These are phyloP conservation scores for Nixonia krombeini DNA, from an alignment of 1,140 invertebrate species.

Conservation along the genomic window DNA sequence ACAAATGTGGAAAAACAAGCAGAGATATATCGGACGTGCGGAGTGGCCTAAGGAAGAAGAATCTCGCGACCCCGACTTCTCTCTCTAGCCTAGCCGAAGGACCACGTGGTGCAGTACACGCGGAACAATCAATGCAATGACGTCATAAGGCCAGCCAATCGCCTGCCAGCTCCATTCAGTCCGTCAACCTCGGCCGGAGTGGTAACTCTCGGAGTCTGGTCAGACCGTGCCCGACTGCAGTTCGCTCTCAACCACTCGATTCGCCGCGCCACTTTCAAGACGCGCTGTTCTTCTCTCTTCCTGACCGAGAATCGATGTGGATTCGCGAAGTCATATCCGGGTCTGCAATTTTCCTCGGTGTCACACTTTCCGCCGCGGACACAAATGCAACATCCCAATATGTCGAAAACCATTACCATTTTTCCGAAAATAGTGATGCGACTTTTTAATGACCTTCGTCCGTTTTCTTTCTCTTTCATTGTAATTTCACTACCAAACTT, in stretches of 20 bases:
- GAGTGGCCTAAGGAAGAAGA: background rate
- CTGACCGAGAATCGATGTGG: background rate
- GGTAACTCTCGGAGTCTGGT: constrained; percentile 56
- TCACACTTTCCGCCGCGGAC: too few species aligned
- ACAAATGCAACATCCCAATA: too few species aligned
- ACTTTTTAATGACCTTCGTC: too few species aligned
- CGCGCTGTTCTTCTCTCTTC: constrained; percentile 12
- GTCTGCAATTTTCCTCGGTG: too few species aligned
- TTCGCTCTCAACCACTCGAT: constrained; percentile 67
- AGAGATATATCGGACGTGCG: too few species aligned
- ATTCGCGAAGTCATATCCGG: too few species aligned
- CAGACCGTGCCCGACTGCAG: constrained; percentile 69
- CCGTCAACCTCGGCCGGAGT: constrained; percentile 53
- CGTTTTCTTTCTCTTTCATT: too few species aligned
- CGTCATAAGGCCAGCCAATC: constrained; percentile 67
- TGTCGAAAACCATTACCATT: too few species aligned
- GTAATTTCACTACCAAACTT: too few species aligned
- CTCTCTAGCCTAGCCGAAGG: constrained; percentile 10
- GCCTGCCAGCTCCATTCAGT: constrained; percentile 64
- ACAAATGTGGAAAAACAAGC: too few species aligned
- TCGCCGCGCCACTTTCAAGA: constrained; percentile 27
- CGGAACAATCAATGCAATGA: constrained; percentile 70
- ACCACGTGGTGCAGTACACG: constrained; percentile 68
- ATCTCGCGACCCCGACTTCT: background rate
- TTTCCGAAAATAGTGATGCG: background rate